phyloP scores from a whole-genome alignment of 1,140 invertebrate genomes.

The Cydia splendana region DNA sequence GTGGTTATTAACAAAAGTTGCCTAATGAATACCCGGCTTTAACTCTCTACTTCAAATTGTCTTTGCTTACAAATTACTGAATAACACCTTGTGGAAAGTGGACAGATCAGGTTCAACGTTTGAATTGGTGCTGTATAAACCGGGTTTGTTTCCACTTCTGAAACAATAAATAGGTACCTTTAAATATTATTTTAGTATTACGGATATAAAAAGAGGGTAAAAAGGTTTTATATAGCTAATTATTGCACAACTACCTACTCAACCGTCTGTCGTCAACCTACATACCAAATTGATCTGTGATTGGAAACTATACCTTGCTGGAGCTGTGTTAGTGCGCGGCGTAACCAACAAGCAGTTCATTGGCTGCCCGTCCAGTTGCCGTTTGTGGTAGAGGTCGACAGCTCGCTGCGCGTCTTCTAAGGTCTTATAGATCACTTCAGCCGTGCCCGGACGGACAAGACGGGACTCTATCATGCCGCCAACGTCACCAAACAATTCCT shows the following conservation, averaged over 20 bases:
- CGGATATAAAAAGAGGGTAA: no score
- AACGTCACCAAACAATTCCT: conserved; percentile 96
- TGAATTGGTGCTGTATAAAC: conserved; percentile 73
- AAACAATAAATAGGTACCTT: conserved; percentile 40
- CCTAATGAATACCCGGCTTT: no score
- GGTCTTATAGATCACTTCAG: conserved; percentile 93
- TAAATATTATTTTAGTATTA: conserved; percentile 4
- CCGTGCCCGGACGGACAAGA: conserved; percentile 91
- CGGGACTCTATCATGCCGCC: conserved; percentile 91
- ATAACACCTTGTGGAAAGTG: conserved; percentile 78
- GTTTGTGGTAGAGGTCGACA: conserved; percentile 94
- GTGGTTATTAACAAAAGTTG: no score
- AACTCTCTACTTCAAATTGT: no score
- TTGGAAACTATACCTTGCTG: conserved; percentile 45
- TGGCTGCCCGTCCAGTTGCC: conserved; percentile 82
- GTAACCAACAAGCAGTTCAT: conserved; percentile 74
- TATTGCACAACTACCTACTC: no score
- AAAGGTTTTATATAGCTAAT: no score
- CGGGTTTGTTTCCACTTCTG: conserved; percentile 63
- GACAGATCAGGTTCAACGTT: conserved; percentile 77
- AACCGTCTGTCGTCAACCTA: no score
- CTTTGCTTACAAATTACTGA: conserved; percentile 65
- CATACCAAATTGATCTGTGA: no score
- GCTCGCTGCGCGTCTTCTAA: conserved; percentile 92
- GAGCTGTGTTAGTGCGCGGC: conserved; percentile 49